Base-by-base conservation (phyloP, 2,888 invertebrate genomes). In the Crossocerus cetratus region DNA sequence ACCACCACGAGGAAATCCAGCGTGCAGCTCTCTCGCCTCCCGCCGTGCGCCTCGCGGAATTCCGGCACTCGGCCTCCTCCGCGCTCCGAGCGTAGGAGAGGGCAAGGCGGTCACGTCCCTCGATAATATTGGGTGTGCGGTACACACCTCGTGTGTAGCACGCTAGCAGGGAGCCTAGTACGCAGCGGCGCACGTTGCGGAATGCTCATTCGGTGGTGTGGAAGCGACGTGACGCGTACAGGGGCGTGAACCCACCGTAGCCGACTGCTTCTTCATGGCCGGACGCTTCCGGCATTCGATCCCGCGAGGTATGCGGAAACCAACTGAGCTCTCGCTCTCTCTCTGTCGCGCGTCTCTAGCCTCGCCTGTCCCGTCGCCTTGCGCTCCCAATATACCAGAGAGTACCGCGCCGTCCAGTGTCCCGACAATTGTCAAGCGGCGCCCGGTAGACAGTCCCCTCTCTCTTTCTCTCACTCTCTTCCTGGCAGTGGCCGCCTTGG, bases 271-370 rank as follows among this genome's bases (percentile, higher is more conserved):
- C 75, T 73, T 76, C 80, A 70, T 78, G 74, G 63, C 69, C 70
- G 71, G 66, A 76, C 66, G 69, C 76, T 82, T 82, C 78, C 76
- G 74, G 76, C 76, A 72, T 74, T 76, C 66, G 72, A 71, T 72
- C 69, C 61, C 68, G 67, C 70, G 49, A 72, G 53, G 55, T 69
- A 69, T 76, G 76, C 69, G 67, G 68, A 74, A 59, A 69, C 61
- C 69, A 65, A 8, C 32, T 5, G 32, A 67, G 32, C 53, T 62
- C 54, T 13, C 18, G 62, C 58, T 13, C 18, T 65, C 58, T 42
- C 54, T 42, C 32, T 42, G 54, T 71, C 44, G 59, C 42, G 49
- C 56, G 54, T 11, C 32, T 32, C 49, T 49, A 49, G 49, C 49
- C 49, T 49, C 49, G 49, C 49, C 49, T n/a, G 49, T 49, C 13